Conservation (phyloP, 2,113 vertebrate genomes). For the Pagrus major region DNA sequence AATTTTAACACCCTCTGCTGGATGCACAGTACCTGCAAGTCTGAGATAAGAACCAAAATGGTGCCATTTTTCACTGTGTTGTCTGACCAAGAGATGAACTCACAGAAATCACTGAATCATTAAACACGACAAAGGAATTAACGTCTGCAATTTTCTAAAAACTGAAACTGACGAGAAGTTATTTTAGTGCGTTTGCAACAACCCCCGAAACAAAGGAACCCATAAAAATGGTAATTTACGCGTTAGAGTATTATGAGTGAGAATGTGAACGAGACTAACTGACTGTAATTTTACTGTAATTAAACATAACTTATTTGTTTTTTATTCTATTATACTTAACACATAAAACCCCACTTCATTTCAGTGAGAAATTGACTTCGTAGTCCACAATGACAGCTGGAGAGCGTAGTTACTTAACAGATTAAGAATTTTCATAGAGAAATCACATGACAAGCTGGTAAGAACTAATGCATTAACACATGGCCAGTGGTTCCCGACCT, state of each 20-base stretch:
- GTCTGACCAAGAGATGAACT: constrained; percentile 14
- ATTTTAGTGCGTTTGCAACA: not conserved
- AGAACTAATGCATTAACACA: not conserved
- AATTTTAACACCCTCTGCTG: constrained; percentile 79
- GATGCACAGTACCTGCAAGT: constrained; percentile 60
- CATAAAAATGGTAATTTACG: constrained; percentile 16
- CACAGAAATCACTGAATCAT: not conserved
- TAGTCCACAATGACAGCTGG: not conserved
- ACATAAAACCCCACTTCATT: not conserved
- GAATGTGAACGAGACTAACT: too few species aligned
- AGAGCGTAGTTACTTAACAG: not conserved
- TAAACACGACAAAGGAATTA: not conserved
- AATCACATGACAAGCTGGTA: not conserved
- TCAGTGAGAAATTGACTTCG: not conserved
- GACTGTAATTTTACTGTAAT: too few species aligned
- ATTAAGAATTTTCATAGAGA: not conserved
- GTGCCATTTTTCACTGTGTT: constrained; percentile 14
- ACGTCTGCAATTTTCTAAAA: not conserved
- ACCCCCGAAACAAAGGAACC: not conserved
- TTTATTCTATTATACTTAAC: too few species aligned
- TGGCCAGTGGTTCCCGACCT: not conserved
- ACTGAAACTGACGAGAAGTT: not conserved
- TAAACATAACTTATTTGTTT: too few species aligned
- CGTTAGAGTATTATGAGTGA: not conserved
- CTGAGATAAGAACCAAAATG: constrained; percentile 31